Evolutionary conservation across 2,888 invertebrate genomes (phyloP).

Genomic region (Rhagonycha fulva): DNA sequence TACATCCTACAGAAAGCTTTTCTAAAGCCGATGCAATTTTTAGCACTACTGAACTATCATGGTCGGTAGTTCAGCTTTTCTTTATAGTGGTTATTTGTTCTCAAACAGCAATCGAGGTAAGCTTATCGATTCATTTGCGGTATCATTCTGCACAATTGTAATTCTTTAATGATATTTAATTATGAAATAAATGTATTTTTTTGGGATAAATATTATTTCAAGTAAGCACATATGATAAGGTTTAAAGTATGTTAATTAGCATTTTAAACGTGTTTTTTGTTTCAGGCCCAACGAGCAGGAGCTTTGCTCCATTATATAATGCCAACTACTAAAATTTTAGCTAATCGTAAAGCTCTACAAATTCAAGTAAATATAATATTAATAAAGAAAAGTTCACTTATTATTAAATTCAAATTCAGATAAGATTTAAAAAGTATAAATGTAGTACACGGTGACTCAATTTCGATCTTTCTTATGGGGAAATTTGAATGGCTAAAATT

Average conservation of each 20-base stretch:
- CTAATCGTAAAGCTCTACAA: conserved; percentile 11
- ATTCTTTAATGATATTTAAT: neutral
- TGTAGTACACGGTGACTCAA: too few relatives aligned
- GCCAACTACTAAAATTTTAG: conserved; percentile 12
- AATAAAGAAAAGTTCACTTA: neutral
- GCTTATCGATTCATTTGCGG: neutral
- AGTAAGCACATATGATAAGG: too few relatives aligned
- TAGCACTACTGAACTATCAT: neutral
- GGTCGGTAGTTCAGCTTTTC: neutral
- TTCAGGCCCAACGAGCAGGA: conserved; percentile 15
- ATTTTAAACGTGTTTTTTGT: neutral
- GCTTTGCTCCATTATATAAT: conserved; percentile 16
- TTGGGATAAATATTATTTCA: too few relatives aligned
- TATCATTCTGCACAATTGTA: too few relatives aligned
- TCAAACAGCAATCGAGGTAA: conserved; percentile 6
- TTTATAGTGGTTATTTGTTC: conserved; percentile 2
- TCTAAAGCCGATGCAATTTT: neutral
- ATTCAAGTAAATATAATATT: conserved; percentile 9
- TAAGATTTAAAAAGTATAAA: too few relatives aligned
- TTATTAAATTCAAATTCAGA: too few relatives aligned
- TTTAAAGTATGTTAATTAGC: too few relatives aligned
- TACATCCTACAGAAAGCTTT: neutral
- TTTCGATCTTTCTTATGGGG: too few relatives aligned
- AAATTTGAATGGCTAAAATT: too few relatives aligned
- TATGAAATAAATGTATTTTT: neutral